phyloP scores from a whole-genome alignment of 1,140 invertebrate genomes.

The Apis dorsata region DNA sequence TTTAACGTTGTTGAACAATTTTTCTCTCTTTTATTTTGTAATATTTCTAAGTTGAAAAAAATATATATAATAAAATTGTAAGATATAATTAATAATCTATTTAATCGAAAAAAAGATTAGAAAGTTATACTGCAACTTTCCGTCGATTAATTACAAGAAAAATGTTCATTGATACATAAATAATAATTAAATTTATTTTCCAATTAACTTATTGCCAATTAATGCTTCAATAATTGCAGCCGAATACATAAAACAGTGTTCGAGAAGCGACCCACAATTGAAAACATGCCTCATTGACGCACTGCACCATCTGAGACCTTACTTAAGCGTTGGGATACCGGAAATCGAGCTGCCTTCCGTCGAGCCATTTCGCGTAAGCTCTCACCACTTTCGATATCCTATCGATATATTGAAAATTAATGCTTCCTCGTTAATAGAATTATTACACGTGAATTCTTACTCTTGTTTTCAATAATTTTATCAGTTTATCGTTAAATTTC shows the following conservation, averaged over 20 bases:
- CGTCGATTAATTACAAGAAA: too few relatives aligned
- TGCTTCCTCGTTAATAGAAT: background rate
- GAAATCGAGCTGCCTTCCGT: conserved; percentile 86
- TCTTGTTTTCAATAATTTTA: background rate
- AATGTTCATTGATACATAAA: too few relatives aligned
- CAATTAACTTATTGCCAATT: too few relatives aligned
- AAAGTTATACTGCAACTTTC: too few relatives aligned
- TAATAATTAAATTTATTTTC: too few relatives aligned
- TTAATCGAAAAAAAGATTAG: too few relatives aligned
- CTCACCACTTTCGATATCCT: background rate
- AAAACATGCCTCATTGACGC: conserved; percentile 83
- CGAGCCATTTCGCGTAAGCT: conserved; percentile 83
- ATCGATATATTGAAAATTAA: background rate
- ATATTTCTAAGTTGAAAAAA: too few relatives aligned
- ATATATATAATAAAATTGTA: too few relatives aligned
- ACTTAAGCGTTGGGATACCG: conserved; percentile 84
- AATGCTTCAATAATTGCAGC: conserved; percentile 78
- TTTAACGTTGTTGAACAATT: too few relatives aligned
- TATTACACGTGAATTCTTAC: background rate
- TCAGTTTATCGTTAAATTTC: background rate
- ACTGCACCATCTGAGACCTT: conserved; percentile 84
- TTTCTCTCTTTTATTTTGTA: too few relatives aligned
- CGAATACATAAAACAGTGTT: conserved; percentile 86
- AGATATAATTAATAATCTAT: too few relatives aligned
- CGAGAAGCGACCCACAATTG: conserved; percentile 83